These are phyloP conservation scores for Cabera pusaria DNA, from an alignment of 2,888 invertebrate genomes.

Conservation along the genomic window DNA sequence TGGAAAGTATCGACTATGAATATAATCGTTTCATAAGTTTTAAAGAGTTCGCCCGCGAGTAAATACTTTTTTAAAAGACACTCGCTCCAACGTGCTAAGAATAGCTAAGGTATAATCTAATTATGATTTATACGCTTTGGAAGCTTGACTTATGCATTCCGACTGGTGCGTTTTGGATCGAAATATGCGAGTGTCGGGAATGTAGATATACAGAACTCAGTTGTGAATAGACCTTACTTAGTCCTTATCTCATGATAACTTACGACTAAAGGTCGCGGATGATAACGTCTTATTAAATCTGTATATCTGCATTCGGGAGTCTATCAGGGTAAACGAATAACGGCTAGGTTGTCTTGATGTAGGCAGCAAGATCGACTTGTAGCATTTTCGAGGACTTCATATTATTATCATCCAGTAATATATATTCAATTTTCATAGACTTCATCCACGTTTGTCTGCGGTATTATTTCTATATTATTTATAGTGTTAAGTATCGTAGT, in stretches of 20 bases:
- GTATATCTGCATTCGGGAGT: conserved; percentile 12
- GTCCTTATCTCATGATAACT: no score
- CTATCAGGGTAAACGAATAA: conserved; percentile 25
- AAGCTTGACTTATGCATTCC: conserved; percentile 78
- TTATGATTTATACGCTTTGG: conserved; percentile 74
- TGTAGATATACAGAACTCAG: conserved; percentile 6
- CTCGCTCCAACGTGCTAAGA: conserved; percentile 49
- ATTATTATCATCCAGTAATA: conserved; percentile 30
- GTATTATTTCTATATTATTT: conserved; percentile 14
- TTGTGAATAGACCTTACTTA: no score
- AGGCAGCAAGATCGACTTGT: conserved; percentile 65
- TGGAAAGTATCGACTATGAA: not conserved
- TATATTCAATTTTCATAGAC: conserved; percentile 16
- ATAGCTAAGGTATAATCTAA: conserved; percentile 67
- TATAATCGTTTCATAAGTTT: conserved; percentile 6
- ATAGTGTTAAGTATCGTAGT: conserved; percentile 17
- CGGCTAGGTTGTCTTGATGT: conserved; percentile 72
- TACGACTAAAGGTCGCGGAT: no score
- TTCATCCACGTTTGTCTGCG: conserved; percentile 23
- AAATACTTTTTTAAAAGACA: not conserved
- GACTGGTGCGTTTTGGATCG: conserved; percentile 68
- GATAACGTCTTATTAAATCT: no score
- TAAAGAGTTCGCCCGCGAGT: conserved; percentile 7
- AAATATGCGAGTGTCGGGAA: conserved; percentile 7
- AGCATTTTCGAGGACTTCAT: conserved; percentile 41